Evolutionary conservation across 2,113 vertebrate genomes (phyloP), one percentile per base, ranked within the genome.

Genomic region (Collichthys lucidus): DNA sequence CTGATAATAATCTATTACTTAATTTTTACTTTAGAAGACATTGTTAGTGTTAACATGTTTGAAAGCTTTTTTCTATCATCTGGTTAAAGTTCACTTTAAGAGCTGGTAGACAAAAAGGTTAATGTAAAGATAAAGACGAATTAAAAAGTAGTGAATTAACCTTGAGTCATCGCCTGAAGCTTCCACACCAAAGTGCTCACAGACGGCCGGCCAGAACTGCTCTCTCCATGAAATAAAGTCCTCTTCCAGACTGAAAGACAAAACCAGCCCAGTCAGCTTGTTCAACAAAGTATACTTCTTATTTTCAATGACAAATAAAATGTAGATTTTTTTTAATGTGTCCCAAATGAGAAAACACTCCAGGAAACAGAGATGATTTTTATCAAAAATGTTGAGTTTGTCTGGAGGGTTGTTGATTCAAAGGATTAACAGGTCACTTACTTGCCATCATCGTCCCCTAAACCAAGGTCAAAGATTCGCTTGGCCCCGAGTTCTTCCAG

Each of bases 181-280:
- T 83, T 99, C 98, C 60, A 99, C 98, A 2, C 98, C 98, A 0
- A 99, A 99, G 92, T 98, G 96, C 79, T 99, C 97, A 2, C 98
- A 99, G 79, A 99, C 96, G 0, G 98, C 97, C 0, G 98, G 98
- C 98, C 98, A 99, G 94, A 99, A 99, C 95, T 98, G 97, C 91
- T 99, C 98, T 31, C 97, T 95, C 98, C 98, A 99, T 0, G 97
- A 98, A 86, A 99, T 95, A 77, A 99, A 99, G 65, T 99, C 98
- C 83, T 99, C 98, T 79, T 99, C 98, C 88, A 99, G 87, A 53
- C 93, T 94, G 73, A 83, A 87, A 88, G 5, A 77, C 50, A 65
- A 20, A 60, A 81, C 22, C 24, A 46, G 20, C n/a, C 1, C 15
- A 56, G 3, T 70, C 42, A 66, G 7, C 14, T 40, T 42, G 24